These are phyloP conservation scores for Montipora capricornis DNA, from an alignment of 64 coral and sea anemone genomes.

Conservation along the genomic window DNA sequence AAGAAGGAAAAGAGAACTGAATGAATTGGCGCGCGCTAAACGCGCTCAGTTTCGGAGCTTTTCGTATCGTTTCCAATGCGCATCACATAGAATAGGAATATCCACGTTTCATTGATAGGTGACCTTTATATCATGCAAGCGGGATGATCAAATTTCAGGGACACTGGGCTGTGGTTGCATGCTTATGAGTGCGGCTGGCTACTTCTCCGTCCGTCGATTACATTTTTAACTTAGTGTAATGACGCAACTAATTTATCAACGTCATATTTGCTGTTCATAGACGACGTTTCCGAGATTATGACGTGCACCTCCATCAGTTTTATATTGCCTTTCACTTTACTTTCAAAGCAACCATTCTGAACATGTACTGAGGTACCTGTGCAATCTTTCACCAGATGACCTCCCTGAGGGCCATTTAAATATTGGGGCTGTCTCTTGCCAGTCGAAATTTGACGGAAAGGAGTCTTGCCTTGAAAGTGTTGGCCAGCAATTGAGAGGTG, in stretches of 20 bases:
- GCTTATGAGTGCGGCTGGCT: too few species aligned
- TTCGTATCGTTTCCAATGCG: too few species aligned
- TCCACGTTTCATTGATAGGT: too few species aligned
- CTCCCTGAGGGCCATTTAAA: background rate
- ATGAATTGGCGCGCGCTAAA: too few species aligned
- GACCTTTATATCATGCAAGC: too few species aligned
- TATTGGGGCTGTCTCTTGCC: background rate
- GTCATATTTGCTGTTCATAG: background rate
- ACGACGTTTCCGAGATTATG: background rate
- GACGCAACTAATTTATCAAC: background rate
- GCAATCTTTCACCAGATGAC: background rate
- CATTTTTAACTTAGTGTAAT: background rate
- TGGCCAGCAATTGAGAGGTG: background rate
- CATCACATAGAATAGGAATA: too few species aligned
- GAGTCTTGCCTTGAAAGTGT: background rate
- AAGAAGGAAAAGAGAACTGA: too few species aligned
- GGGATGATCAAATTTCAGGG: too few species aligned
- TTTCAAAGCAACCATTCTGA: background rate
- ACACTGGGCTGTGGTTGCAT: too few species aligned
- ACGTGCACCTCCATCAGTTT: background rate
- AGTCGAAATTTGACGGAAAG: background rate
- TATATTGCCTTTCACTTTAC: background rate
- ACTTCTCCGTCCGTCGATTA: too few species aligned
- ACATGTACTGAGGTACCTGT: background rate
- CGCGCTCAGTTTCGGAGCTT: too few species aligned